Evolutionary conservation across 2,888 invertebrate species (phyloP), one percentile per base, ranked within the genome.

Genomic region (Pseudolycoriella hygida): DNA sequence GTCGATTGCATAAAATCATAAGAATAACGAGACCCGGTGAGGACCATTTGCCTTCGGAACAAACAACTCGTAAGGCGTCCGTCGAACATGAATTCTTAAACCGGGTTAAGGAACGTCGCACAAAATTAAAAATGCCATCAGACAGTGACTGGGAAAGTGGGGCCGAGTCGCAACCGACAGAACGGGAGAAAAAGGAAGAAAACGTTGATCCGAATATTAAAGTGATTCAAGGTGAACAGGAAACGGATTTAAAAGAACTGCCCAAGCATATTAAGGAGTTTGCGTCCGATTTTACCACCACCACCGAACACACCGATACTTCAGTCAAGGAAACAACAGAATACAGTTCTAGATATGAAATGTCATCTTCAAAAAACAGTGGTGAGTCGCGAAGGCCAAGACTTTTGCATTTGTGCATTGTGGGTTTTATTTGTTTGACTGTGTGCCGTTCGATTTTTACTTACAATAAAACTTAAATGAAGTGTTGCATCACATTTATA

Each of bases 211-310:
- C 59, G 6, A 61, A 62, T 1, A 68, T 73, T 52, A 77, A 72
- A 62, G 71, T 84, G 45, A 73, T 82, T 40, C 79, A 82, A 57
- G 77, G 77, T 48, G 56, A 60, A 42, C 58, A 70, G 55, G 70
- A 73, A 56, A 73, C 71, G 48, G 76, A 76, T 54, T 68, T 76
- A 40, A 68, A 69, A 46, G 72, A 72, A 49, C 68, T 86, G 49
- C 87, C 87, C 4, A 77, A 71, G 55, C 87, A 87, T 63, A 69
- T 87, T 56, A 77, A 77, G 57, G 86, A 87, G 56, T 84, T 86
- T 59, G 76, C 85, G 5, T 18, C 18, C 5, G 42, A 46, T 20
- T 30, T 42, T 2, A 46, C 46, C 12, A 19, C 30, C 6, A 17
- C 34, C 2, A 40, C 40, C 18, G 19, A 42, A 25, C 19, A 20